phyloP scores from a whole-genome alignment of 2,888 invertebrate species.

The Celastrina argiolus region DNA sequence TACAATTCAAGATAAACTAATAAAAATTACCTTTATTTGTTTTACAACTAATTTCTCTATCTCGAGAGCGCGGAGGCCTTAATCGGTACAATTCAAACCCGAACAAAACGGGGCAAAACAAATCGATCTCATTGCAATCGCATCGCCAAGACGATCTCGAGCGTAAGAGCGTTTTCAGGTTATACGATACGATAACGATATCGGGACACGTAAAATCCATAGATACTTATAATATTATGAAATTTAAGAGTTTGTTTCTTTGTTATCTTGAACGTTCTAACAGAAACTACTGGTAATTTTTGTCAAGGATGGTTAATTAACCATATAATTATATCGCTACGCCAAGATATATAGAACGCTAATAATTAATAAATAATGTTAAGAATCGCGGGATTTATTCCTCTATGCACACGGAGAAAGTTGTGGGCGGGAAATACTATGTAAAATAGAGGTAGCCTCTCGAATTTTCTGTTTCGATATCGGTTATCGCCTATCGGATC shows the following conservation, averaged over 20 bases:
- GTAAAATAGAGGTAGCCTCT: too few species aligned
- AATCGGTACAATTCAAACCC: conserved; percentile 75
- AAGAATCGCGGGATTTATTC: too few species aligned
- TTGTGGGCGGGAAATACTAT: too few species aligned
- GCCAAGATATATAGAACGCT: too few species aligned
- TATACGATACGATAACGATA: neutral
- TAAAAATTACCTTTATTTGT: conserved; percentile 32
- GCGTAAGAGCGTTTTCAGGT: conserved; percentile 32
- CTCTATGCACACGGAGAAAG: too few species aligned
- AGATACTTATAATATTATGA: too few species aligned
- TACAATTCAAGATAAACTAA: neutral
- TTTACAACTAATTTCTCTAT: conserved; percentile 51
- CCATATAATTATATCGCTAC: too few species aligned
- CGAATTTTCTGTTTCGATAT: neutral
- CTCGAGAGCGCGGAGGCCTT: conserved; percentile 55
- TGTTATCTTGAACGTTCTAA: too few species aligned
- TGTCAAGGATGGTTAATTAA: too few species aligned
- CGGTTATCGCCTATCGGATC: neutral
- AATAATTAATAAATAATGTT: too few species aligned
- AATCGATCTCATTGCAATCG: conserved; percentile 72
- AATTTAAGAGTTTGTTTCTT: too few species aligned
- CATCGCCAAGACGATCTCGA: conserved; percentile 65
- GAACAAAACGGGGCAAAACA: conserved; percentile 68
- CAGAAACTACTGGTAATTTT: too few species aligned
- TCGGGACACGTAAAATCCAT: neutral